These are phyloP conservation scores for Orthosia gracilis DNA, from an alignment of 2,888 invertebrate genomes.

Conservation along the genomic window DNA sequence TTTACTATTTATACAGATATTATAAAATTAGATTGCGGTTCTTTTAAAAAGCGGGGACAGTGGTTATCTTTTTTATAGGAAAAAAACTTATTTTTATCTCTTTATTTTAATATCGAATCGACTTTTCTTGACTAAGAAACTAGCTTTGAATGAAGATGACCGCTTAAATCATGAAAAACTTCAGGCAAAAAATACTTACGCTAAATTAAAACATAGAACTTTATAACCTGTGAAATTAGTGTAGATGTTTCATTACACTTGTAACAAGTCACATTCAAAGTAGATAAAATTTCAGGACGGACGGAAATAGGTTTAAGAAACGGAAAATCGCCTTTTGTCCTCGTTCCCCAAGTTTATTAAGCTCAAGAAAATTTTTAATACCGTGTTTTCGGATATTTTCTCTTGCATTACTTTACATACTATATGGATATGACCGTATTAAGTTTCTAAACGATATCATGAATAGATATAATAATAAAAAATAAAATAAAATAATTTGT, in stretches of 20 bases:
- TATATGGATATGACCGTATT: neutral
- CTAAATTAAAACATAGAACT: constrained; percentile 1
- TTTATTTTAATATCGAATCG: neutral
- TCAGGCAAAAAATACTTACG: neutral
- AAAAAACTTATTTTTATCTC: neutral
- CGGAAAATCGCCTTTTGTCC: constrained; percentile 49
- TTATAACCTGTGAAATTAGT: constrained; percentile 16
- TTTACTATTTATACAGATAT: constrained; percentile 5
- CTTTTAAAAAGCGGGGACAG: neutral
- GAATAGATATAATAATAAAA: too few relatives aligned
- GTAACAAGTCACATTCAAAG: constrained; percentile 32
- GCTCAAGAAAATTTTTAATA: constrained; percentile 39
- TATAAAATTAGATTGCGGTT: neutral
- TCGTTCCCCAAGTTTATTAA: constrained; percentile 40
- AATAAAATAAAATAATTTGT: neutral
- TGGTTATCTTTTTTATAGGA: neutral
- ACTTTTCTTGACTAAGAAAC: neutral
- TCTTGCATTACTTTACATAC: neutral
- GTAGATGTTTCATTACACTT: constrained; percentile 27
- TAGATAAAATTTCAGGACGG: constrained; percentile 28
- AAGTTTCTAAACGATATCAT: neutral
- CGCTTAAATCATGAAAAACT: neutral
- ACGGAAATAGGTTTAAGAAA: constrained; percentile 48
- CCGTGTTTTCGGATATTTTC: constrained; percentile 17
- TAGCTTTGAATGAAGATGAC: too few relatives aligned